Base-by-base conservation (phyloP, 2,113 vertebrate genomes). In the Etheostoma cragini region DNA sequence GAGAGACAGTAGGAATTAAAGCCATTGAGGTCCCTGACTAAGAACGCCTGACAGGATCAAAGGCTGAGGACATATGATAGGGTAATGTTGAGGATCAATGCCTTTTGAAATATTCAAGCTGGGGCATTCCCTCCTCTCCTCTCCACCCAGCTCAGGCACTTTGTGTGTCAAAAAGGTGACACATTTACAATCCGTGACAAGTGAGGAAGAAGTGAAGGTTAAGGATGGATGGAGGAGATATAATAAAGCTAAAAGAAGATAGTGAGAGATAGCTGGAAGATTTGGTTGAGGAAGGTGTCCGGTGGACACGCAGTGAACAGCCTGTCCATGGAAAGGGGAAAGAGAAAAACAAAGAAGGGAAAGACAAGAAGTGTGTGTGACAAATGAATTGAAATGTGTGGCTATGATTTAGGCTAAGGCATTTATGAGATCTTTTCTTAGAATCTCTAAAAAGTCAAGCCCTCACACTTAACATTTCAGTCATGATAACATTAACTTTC, bases 21-120 rank as follows among this genome's bases (percentile, higher is more conserved):
- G 84, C 70, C 52, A 42, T 46, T 0, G 46, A 76, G 70, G 63
- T 60, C 76, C 56, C 58, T 33, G 78, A 81, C 78, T 85, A 53
- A 80, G 68, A 87, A 76, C 7, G 45, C 68, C 76, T 84, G 89
- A 92, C 87, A 87, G 85, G 81, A 82, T 90, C 85, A 82, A 56
- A 78, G 73, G 73, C 66, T 71, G 74, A 66, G 62, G 76, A 87
- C 33, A 53, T 72, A 89, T 88, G 84, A 87, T 80, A 82, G 87
- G 81, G 82, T 84, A 80, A 75, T 70, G 74, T 69, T 70, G 69
- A 87, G 88, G 88, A 91, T 91, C 77, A 84, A 69, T 68, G 78
- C 84, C 65, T 93, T 71, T 82, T 91, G 80, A 94, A 93, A 93
- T 93, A 92, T 92, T 92, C 65, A 88, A 85, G 70, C 71, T 50